Evolutionary conservation across 2,888 invertebrate species (phyloP), one percentile per base, ranked within the genome.

Genomic region (Papilio elwesi): DNA sequence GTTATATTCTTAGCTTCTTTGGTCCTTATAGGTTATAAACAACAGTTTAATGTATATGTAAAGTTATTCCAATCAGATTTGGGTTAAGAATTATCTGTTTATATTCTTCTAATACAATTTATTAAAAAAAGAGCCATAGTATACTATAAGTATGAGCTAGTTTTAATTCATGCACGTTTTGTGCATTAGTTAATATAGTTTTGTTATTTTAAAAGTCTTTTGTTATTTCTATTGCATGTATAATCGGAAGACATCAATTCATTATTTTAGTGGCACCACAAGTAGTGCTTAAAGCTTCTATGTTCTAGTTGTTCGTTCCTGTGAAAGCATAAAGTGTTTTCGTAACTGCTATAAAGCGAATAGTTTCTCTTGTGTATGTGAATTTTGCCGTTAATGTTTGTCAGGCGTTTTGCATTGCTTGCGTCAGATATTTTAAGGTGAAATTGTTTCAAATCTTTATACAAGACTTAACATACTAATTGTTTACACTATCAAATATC

Each of bases 331-430:
- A 59, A 59, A 59, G 43, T 59, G 59, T 43, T n/a, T n/a, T 59
- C 43, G 38, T 59, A 43, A 59, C 59, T n/a, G 38, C 15, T 43
- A 10, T n/a, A 8, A 59, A 43, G 43, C n/a, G 43, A 59, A 59
- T 59, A 59, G 59, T 59, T 59, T 43, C 9, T 43, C 59, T 59
- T 43, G 59, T 59, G 43, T n/a, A 59, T 43, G 59, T 43, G 43
- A 43, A 43, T 9, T 59, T 59, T 59, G 59, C 59, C 43, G n/a
- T 43, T 10, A 38, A 59, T 59, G 10, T 59, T 59, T 43, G 59
- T 15, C 2, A 59, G 59, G 59, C 59, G 15, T 43, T 59, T 43
- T 43, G 59, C 59, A 43, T 15, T 43, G 57, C n/a, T 59, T 38
- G 57, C 38, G 10, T 38, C 11, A 59, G 57, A 59, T 57, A 36